Evolutionary conservation across 1,140 invertebrate species (phyloP), one percentile per base, ranked within the genome.

Genomic region (Bombus consobrinus): DNA sequence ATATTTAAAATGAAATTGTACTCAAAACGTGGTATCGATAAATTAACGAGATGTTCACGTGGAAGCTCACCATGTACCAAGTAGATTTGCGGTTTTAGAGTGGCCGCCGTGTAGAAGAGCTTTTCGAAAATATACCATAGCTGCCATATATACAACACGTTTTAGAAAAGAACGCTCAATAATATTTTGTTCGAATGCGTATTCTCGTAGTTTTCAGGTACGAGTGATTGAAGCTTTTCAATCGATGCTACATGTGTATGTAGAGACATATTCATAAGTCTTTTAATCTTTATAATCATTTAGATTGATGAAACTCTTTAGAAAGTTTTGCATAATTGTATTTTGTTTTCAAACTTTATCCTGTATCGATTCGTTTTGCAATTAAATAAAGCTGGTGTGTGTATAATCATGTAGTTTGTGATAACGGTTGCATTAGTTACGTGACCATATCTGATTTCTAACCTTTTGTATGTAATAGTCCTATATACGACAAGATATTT

Each of bases 11-110:
- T n/a, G 1, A 41, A 28, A 68, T 41, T 72, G 3, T 41, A 64
- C 28, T 32, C 22, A 62, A 62, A 39, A 78, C 34, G 22, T 12
- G 69, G 9, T 39, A 73, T 72, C 80, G 69, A 41, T 22, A 73
- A 72, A 39, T 81, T 72, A 72, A 72, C 8, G 13, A 57, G 13
- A 73, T 34, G 25, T 57, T 53, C 34, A 9, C 39, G 53, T 28
- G 77, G 39, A 80, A 80, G 68, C 68, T 85, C 83, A 57, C 9
- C 32, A 18, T 80, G 83, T 85, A 85, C 77, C 83, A 85, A 85
- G 57, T 85, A 85, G 77, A 72, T 8, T 18, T 41, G 22, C 8
- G 68, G 66, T 84, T 62, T 47, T 84, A 84, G 76, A 79, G 3
- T 22, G 47, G 39, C 6, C 68, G 34, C 28, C 68, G 18, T 18